A percentile compares a stretch with the other conserved stretches of the same genome.
These are phyloP conservation scores for Leucoraja erinaceus DNA, from an alignment of 2,113 vertebrate species.

Conservation along the genomic window DNA sequence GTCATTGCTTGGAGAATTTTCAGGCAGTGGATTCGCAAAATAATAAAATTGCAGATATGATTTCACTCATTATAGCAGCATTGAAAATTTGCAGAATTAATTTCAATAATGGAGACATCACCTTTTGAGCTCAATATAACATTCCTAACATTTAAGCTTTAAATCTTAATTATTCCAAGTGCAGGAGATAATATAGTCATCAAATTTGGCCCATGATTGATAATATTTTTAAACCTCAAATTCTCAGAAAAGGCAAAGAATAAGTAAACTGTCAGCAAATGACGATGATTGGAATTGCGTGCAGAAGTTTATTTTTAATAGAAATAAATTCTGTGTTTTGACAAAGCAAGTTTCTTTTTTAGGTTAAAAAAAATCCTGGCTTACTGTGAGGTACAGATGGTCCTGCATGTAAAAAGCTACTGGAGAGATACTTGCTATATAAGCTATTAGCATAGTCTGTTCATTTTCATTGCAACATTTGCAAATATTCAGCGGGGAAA, in stretches of 20 bases:
- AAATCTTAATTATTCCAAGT: not conserved
- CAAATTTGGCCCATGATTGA: not conserved
- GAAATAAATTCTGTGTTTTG: not conserved
- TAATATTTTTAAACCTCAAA: not conserved
- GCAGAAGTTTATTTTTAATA: slow-evolving; percentile 10
- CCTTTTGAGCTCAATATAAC: not conserved
- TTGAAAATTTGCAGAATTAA: not conserved
- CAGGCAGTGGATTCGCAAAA: not conserved
- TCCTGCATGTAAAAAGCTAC: not conserved
- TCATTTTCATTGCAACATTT: slow-evolving; percentile 38
- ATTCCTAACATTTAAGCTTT: not conserved
- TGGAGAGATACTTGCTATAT: slow-evolving; percentile 29
- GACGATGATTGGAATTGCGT: not conserved
- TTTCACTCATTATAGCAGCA: not conserved
- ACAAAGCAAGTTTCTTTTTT: not conserved
- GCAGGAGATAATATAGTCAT: not conserved
- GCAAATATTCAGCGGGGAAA: slow-evolving; percentile 36
- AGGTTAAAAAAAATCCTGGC: slow-evolving; percentile 19
- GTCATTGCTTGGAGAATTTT: not conserved
- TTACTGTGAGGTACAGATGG: slow-evolving; percentile 31
- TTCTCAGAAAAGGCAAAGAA: not conserved
- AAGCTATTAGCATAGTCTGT: slow-evolving; percentile 32
- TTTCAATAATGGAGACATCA: not conserved
- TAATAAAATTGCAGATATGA: not conserved
- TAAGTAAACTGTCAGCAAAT: not conserved